Base-by-base conservation (phyloP, 1,140 invertebrate genomes). In the Caenorhabditis tropicalis region DNA sequence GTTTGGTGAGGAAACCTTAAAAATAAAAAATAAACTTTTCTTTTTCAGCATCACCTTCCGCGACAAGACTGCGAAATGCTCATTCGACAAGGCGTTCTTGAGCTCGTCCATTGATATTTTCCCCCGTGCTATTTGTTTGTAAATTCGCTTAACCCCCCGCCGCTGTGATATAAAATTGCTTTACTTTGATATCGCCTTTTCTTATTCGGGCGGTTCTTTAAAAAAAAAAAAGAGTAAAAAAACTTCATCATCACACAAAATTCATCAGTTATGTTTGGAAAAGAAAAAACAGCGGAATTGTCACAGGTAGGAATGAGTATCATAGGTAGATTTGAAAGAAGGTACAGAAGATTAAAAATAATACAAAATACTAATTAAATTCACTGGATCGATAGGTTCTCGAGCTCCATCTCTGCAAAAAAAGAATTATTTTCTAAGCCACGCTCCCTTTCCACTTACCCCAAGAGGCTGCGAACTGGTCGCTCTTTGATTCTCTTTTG, bases 1-100 rank as follows among this genome's bases (percentile, higher is more conserved):
- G 65, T 24, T 43, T 74, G 33, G 60, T 70, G n/a, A n/a, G n/a
- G n/a, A n/a, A n/a, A n/a, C n/a, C 10, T 58, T 58, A 1, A 29
- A 58, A 58, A 58, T 24, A 12, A 27, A 12, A 29, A 19, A 58
- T n/a, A 51, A 51, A 0, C 1, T 1, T 51, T 0, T 16, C 9
- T 58, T 15, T 70, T 70, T 70, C 60, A 70, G 65, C 65, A 74
- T 21, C 33, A 29, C n/a, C 36, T 74, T 21, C 65, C 65, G 5
- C 65, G 65, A 10, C 65, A 74, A 74, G 65, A 74, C 65, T 74
- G 65, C 65, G 65, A 74, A 46, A 74, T 74, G 65, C 65, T 74
- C 19, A 74, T 74, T 24, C 65, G 65, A 9, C 65, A 74, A 24
- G 65, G 65, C 16, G 65, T 74, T 24, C 65, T 74, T n/a, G 65